Percentiles rank a stretch among this genome's conserved stretches.
Conservation (phyloP, 2,113 vertebrate species). For the Ictidomys tridecemlineatus region DNA sequence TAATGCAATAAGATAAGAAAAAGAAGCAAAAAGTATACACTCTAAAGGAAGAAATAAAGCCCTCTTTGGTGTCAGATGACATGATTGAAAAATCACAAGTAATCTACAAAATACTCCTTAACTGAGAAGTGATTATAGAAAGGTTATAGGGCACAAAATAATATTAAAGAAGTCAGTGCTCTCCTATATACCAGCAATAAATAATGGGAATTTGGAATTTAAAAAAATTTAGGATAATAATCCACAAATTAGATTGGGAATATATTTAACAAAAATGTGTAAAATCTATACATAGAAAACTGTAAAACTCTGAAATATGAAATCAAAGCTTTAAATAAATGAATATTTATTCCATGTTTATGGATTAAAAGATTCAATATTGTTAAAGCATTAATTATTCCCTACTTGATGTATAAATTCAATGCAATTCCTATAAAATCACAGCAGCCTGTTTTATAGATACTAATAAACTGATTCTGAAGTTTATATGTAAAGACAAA, state of each 20-base stretch:
- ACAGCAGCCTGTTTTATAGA: neutral
- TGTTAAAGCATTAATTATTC: neutral
- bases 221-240: neutral
- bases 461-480: neutral
- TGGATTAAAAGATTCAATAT: neutral
- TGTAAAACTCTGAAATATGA: neutral
- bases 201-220: neutral
- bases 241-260: neutral
- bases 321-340: slow-evolving; percentile 28
- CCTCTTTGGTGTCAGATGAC: neutral
- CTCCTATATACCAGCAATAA: neutral
- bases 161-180: neutral
- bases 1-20: neutral
- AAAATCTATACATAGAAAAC: neutral
- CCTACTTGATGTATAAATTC: neutral
- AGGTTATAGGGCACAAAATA: neutral
- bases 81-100: neutral
- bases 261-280: neutral
- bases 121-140: neutral
- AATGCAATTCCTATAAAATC: neutral
- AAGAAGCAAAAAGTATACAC: neutral
- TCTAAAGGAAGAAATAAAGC: slow-evolving; percentile 19
- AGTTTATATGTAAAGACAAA: neutral
- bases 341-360: neutral
- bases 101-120: slow-evolving; percentile 8